These are phyloP conservation scores for Atherinosoma microstoma DNA, from an alignment of 2,797 vertebrate genomes.

Conservation along the genomic window DNA sequence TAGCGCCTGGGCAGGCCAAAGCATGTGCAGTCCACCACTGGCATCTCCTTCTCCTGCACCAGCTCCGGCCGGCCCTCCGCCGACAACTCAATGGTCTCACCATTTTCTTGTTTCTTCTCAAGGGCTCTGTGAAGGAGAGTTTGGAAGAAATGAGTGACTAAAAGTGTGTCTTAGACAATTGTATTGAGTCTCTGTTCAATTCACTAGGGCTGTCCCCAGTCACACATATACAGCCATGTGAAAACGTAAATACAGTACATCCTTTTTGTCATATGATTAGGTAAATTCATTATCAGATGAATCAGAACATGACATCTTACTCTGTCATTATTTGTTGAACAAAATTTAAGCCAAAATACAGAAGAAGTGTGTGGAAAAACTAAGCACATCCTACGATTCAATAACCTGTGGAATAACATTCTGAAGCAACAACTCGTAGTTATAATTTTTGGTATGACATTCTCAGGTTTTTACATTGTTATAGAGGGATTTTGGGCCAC, in stretches of 20 bases:
- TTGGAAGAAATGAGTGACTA: neutral
- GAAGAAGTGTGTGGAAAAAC: too few relatives aligned
- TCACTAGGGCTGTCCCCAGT: neutral
- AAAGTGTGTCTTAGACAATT: neutral
- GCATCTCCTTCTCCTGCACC: conserved; percentile 84
- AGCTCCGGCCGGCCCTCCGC: conserved; percentile 88
- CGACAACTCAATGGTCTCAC: conserved; percentile 91
- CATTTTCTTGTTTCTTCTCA: conserved; percentile 90
- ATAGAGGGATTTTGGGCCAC: neutral
- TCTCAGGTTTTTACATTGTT: neutral
- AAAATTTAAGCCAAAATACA: neutral
- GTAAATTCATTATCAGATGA: neutral
- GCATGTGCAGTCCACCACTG: conserved; percentile 92
- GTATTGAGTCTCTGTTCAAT: neutral
- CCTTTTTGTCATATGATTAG: neutral
- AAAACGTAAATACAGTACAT: neutral
- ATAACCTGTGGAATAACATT: neutral
- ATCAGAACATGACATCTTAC: too few relatives aligned
- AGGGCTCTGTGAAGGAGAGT: conserved; percentile 79
- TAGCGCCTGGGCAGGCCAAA: conserved; percentile 93
- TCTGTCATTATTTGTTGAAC: neutral
- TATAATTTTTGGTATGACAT: neutral
- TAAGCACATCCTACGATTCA: too few relatives aligned
- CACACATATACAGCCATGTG: neutral
- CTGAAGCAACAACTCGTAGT: neutral